A percentile compares a stretch with the other conserved stretches of the same genome.
Conservation (phyloP, 2,113 vertebrate species). For the Laticauda laticaudata region DNA sequence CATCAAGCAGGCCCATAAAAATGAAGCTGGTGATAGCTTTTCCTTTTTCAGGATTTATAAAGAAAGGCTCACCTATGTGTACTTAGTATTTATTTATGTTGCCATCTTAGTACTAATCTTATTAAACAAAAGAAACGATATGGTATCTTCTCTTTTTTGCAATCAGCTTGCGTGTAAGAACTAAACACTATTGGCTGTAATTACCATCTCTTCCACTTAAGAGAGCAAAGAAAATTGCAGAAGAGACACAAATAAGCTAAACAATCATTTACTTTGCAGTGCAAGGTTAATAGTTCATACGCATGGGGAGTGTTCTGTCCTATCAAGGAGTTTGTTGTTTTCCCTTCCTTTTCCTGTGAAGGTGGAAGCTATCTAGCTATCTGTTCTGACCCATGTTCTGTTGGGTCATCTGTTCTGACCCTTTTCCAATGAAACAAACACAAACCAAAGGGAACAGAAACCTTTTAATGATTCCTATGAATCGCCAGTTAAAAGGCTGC, state of each 20-base stretch:
- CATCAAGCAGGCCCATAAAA: slow-evolving; percentile 68
- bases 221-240: slow-evolving; percentile 41
- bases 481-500: too few relatives aligned
- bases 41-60: slow-evolving; percentile 49
- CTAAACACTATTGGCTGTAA: background rate
- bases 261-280: slow-evolving; percentile 23
- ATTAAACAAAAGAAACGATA: slow-evolving; percentile 41
- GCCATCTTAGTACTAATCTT: slow-evolving; percentile 40
- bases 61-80: slow-evolving; percentile 39
- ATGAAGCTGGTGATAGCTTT: slow-evolving; percentile 62
- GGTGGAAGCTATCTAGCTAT: background rate
- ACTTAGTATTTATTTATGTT: slow-evolving; percentile 23
- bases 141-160: slow-evolving; percentile 46
- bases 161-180: slow-evolving; percentile 1
- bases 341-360: background rate
- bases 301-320: too few relatives aligned
- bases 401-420: too few relatives aligned
- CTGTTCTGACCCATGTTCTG: too few relatives aligned
- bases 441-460: too few relatives aligned
- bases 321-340: background rate
- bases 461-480: too few relatives aligned
- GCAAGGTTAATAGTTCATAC: slow-evolving; percentile 3
- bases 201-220: background rate
- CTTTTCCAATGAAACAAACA: too few relatives aligned
- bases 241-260: slow-evolving; percentile 13